Conservation (phyloP, 2,888 invertebrate genomes). For the Cepaea hortensis region DNA sequence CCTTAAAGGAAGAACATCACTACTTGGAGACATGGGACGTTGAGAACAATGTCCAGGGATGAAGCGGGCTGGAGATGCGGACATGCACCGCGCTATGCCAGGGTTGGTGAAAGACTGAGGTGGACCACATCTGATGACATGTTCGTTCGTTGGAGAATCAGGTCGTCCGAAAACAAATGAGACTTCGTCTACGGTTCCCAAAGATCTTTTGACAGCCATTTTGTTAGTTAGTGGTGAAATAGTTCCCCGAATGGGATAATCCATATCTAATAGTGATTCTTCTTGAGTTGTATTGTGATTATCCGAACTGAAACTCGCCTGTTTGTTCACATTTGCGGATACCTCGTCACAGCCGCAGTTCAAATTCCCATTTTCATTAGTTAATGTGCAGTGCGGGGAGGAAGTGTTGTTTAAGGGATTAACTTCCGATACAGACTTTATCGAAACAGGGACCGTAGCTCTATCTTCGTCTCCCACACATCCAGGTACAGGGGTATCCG, state of each 20-base stretch:
- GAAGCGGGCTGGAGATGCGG: slow-evolving; percentile 45
- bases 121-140: slow-evolving; percentile 63
- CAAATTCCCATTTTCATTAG: not conserved
- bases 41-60: slow-evolving; percentile 47
- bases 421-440: not conserved
- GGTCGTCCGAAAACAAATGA: slow-evolving; percentile 69
- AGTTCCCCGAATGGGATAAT: slow-evolving; percentile 68
- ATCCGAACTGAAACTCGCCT: not conserved
- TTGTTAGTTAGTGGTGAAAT: slow-evolving; percentile 62
- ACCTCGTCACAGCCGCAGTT: not conserved
- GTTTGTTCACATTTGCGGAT: not conserved
- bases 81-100: slow-evolving; percentile 43
- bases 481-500: not conserved
- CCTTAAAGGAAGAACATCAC: slow-evolving; percentile 46
- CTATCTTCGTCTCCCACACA: not conserved
- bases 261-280: slow-evolving; percentile 38
- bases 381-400: not conserved
- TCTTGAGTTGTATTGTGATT: not conserved
- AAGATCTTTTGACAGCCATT: slow-evolving; percentile 48
- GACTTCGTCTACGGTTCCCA: slow-evolving; percentile 57
- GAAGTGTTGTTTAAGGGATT: slow-evolving; percentile 16
- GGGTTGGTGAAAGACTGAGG: slow-evolving; percentile 54
- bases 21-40: slow-evolving; percentile 48
- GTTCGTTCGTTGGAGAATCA: slow-evolving; percentile 53
- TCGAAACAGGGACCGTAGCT: not conserved